Conservation (phyloP, 2,888 invertebrate genomes). For the Anticlea derivata region DNA sequence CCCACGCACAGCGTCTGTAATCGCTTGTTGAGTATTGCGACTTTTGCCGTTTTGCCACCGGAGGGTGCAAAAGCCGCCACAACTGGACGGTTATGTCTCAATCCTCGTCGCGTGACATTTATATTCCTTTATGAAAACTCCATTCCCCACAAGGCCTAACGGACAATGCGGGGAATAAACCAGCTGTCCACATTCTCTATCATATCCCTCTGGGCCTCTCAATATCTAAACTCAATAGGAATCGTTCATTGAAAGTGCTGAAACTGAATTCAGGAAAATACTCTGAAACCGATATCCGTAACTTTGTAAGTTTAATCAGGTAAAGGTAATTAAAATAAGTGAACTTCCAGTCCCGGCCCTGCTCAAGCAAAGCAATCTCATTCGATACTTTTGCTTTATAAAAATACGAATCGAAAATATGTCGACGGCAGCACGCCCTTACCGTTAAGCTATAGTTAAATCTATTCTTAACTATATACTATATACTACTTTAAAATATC, state of each 20-base stretch:
- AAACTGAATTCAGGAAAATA: slow-evolving; percentile 26
- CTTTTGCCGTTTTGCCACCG: slow-evolving; percentile 66
- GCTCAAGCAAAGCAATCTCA: slow-evolving; percentile 81
- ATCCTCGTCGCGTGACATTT: slow-evolving; percentile 71
- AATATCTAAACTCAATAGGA: slow-evolving; percentile 51
- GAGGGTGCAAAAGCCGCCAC: slow-evolving; percentile 79
- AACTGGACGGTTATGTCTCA: slow-evolving; percentile 79
- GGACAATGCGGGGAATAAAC: slow-evolving; percentile 23
- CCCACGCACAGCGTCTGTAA: slow-evolving; percentile 39
- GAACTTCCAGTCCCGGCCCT: slow-evolving; percentile 67
- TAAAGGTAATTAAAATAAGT: slow-evolving; percentile 38
- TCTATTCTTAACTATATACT: slow-evolving; percentile 77
- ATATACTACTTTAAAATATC: slow-evolving; percentile 80
- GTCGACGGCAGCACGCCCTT: slow-evolving; percentile 78
- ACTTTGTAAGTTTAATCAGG: slow-evolving; percentile 9
- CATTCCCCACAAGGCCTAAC: slow-evolving; percentile 18
- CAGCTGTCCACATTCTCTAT: slow-evolving; percentile 48
- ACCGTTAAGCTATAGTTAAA: slow-evolving; percentile 77
- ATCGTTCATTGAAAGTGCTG: slow-evolving; percentile 35
- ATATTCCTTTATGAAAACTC: slow-evolving; percentile 30
- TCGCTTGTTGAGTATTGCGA: slow-evolving; percentile 61
- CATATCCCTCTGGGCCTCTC: slow-evolving; percentile 65
- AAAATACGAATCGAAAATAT: slow-evolving; percentile 84
- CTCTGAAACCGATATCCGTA: slow-evolving; percentile 26
- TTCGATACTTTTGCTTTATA: slow-evolving; percentile 83